A percentile compares a stretch with the other conserved stretches of the same genome.
Conservation (phyloP, 1,140 invertebrate species). For the Apolygus lucorum region DNA sequence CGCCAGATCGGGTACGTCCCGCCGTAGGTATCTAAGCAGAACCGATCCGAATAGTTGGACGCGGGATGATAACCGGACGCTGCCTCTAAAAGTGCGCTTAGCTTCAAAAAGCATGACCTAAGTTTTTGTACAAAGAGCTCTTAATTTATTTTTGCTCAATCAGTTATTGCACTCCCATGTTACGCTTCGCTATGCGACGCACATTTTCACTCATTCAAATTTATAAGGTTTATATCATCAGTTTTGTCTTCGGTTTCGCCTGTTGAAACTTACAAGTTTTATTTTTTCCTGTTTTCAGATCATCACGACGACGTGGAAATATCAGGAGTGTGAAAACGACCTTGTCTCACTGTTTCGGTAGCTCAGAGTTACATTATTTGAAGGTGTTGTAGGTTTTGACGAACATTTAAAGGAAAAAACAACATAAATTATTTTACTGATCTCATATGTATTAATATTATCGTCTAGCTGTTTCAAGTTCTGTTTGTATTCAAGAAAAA, state of each 20-base stretch:
- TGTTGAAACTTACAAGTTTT: background rate
- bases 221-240: background rate
- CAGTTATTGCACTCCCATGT: background rate
- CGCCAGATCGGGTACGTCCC: too few species aligned
- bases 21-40: too few species aligned
- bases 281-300: background rate
- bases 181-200: background rate
- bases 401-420: too few species aligned
- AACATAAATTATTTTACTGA: background rate
- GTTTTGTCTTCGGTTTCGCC: background rate
- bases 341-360: background rate
- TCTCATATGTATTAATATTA: background rate
- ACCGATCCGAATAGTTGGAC: too few species aligned
- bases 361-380: background rate
- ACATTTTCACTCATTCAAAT: background rate
- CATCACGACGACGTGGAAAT: background rate
- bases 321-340: background rate
- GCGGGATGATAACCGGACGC: too few species aligned
- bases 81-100: too few species aligned
- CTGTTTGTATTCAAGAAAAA: background rate
- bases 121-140: too few species aligned
- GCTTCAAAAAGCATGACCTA: too few species aligned
- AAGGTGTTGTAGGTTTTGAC: background rate
- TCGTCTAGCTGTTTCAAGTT: background rate
- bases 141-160: too few species aligned